phyloP scores from a whole-genome alignment of 2,888 invertebrate genomes.

The Tipula confusa region DNA sequence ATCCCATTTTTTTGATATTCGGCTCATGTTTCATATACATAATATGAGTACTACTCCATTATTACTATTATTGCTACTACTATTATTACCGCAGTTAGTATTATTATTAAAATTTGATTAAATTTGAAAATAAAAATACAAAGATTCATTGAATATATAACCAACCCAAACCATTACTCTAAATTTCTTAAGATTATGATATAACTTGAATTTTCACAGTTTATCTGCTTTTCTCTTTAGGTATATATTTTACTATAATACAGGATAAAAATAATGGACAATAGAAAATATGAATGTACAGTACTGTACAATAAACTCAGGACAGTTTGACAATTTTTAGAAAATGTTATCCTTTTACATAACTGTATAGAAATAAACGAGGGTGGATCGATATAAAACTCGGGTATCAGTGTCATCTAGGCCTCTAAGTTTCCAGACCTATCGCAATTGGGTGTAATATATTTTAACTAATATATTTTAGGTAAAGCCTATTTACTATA shows the following conservation, averaged over 20 bases:
- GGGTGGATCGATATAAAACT: too few relatives aligned
- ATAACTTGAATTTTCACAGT: neutral
- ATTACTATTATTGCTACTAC: neutral
- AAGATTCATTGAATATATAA: neutral
- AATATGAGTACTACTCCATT: neutral
- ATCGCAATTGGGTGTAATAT: too few relatives aligned
- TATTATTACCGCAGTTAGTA: neutral
- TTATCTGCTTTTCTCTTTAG: too few relatives aligned
- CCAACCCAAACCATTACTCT: slow-evolving; percentile 3
- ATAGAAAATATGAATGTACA: neutral
- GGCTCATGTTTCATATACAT: neutral
- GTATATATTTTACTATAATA: too few relatives aligned
- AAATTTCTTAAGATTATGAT: slow-evolving; percentile 3
- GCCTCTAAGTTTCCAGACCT: too few relatives aligned
- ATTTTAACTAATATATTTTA: too few relatives aligned
- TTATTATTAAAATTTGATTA: neutral
- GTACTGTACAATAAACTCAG: too few relatives aligned
- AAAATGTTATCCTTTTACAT: too few relatives aligned
- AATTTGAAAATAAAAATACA: neutral
- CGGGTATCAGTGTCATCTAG: too few relatives aligned
- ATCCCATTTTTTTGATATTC: neutral
- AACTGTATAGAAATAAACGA: too few relatives aligned
- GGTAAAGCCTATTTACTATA: too few relatives aligned
- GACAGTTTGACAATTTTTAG: too few relatives aligned
- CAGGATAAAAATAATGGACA: neutral